A percentile compares a stretch with the other conserved stretches of the same genome.
phyloP scores from a whole-genome alignment of 2,113 vertebrate species.

The Hemicordylus capensis region DNA sequence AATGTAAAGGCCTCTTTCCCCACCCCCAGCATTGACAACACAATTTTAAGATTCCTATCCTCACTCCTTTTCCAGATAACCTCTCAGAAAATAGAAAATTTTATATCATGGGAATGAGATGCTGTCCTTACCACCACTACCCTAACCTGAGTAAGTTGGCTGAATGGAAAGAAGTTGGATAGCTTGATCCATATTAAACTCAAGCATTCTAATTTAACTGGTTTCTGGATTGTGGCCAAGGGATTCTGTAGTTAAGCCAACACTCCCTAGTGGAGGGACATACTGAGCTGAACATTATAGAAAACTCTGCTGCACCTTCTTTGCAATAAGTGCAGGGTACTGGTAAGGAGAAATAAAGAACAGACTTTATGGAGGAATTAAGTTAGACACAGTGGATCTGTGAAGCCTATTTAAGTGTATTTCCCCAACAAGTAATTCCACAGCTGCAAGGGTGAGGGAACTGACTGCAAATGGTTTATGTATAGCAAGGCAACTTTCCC shows the following conservation, averaged over 20 bases:
- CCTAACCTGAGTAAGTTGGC: neutral
- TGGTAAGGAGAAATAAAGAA: neutral
- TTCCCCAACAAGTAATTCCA: neutral
- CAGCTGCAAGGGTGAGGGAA: accelerated
- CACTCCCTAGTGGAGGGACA: neutral
- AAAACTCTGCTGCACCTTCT: neutral
- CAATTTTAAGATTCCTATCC: neutral
- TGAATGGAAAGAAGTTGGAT: neutral
- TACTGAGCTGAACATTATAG: neutral
- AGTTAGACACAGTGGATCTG: no score
- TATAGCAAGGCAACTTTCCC: accelerated
- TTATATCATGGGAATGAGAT: neutral
- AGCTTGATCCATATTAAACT: neutral
- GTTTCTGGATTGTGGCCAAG: neutral
- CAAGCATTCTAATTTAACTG: neutral
- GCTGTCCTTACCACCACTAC: neutral
- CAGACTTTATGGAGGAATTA: neutral
- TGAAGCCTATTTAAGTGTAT: neutral
- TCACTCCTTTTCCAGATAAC: neutral
- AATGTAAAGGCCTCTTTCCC: neutral
- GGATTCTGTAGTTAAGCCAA: neutral
- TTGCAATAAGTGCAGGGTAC: neutral
- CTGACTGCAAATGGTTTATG: accelerated
- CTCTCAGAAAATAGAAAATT: neutral
- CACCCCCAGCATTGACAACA: neutral